Conservation (phyloP, 1,140 invertebrate species). For the Matsumurasca onukii region DNA sequence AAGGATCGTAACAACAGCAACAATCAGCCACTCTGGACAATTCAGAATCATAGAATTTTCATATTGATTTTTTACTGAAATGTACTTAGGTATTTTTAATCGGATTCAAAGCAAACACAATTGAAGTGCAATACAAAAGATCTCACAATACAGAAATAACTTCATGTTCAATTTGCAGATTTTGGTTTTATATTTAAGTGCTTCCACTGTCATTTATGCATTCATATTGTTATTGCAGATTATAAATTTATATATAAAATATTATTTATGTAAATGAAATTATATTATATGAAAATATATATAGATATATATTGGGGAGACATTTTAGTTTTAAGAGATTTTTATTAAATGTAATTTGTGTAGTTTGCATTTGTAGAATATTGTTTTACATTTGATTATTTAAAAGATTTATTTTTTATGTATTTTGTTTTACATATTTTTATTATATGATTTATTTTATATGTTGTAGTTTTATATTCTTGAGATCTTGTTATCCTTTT, state of each 20-base stretch:
- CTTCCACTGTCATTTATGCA: not conserved
- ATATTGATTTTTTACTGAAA: too few relatives aligned
- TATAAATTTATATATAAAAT: conserved; percentile 19
- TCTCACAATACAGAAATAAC: not conserved
- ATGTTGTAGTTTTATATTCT: too few relatives aligned
- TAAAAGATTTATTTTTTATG: not conserved
- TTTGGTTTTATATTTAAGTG: conserved; percentile 9
- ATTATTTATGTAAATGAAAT: conserved; percentile 12
- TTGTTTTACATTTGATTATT: not conserved
- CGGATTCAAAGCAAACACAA: too few relatives aligned
- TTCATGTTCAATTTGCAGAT: not conserved
- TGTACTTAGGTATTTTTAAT: too few relatives aligned
- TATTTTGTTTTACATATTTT: not conserved
- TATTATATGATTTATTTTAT: not conserved
- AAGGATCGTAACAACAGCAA: too few relatives aligned
- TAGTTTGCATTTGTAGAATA: conserved; percentile 21
- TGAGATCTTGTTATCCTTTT: too few relatives aligned
- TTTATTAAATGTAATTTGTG: conserved; percentile 11
- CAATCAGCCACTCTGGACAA: too few relatives aligned
- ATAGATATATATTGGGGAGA: conserved; percentile 15
- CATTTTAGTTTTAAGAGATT: conserved; percentile 12
- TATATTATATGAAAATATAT: conserved; percentile 7
- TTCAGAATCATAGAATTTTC: too few relatives aligned
- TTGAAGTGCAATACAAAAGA: not conserved
- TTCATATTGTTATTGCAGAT: conserved; percentile 16